Base-by-base conservation (phyloP, 1,140 invertebrate species). In the Megathymus violae region DNA sequence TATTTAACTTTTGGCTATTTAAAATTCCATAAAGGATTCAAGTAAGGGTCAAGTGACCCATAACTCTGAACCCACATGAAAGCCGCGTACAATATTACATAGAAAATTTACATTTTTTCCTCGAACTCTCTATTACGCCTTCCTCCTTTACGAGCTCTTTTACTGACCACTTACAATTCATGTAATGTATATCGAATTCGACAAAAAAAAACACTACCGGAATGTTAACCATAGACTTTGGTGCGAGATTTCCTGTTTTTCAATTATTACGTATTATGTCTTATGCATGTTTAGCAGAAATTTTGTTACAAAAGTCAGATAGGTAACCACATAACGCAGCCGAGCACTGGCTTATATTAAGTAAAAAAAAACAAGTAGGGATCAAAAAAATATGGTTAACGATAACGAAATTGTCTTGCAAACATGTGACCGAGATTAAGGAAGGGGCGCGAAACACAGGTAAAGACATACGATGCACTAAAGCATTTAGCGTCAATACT, bases 91-190 rank as follows among this genome's bases (percentile, higher is more conserved):
- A 60, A 25, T 22, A 34, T 48, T 76, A 78, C 77, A 71, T 66
- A 74, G 69, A 47, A 40, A 68, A 86, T 84, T 84, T 84, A 87
- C 79, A 78, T 78, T 78, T 79, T 60, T 85, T 85, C 82, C 67
- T 64, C 71, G 82, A 83, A 82, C 71, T 74, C 65, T 78, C 77
- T 78, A 84, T 71, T 70, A 67, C 68, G 66, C 65, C 81, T 82
- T 74, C 79, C 76, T 77, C 76, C 69, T 74, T 71, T 65, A 63
- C 56, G 34, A 36, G 34, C 34, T 36, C 1, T 11, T 36, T 64
- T 69, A 71, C 65, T 43, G 67, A 71, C 72, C 67, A 71, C 71
- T 84, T 84, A 82, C 79, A 51, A 84, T 84, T 82, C 81, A 84
- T 75, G 75, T 68, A 76, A 84, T 78, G 78, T 75, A 74, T 73